Evolutionary conservation across 2,113 vertebrate genomes (phyloP), one percentile per base, ranked within the genome.

Genomic region (Chrysochloris asiatica): DNA sequence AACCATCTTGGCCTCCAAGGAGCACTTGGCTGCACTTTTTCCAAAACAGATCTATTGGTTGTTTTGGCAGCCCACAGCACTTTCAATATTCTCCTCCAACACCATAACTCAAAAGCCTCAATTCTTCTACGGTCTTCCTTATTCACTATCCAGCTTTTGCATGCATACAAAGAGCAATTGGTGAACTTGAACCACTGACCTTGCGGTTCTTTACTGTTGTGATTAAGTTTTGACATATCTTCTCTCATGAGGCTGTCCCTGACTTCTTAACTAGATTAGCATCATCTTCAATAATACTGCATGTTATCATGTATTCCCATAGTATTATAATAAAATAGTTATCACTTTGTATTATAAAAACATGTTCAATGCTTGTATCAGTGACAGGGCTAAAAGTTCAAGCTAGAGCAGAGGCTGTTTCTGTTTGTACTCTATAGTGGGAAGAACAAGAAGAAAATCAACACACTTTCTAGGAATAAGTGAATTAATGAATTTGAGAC

Each of bases 221-320:
- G n/a, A n/a, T n/a, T n/a, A n/a, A n/a, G n/a, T n/a, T 47, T 80
- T 72, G 13, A 56, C 13, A 26, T 47, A 92, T 21, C 47, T 41
- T 82, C 56, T 79, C 16, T 21, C 47, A 36, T 47, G 77, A 89
- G 17, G 6, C 17, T 59, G 19, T 73, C 13, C 86, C 47, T 82
- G 63, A 67, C 56, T 13, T 30, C 13, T 76, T 54, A 84, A 45
- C 4, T 16, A 48, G 17, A 63, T 81, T 85, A 90, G 28, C 8
- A 75, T 52, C 91, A 77, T 90, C 79, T 69, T 14, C n/a, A 63
- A 7, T 88, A 59, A 38, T 85, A 77, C 12, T n/a, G n/a, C n/a
- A 33, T 26, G 65, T 47, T 77, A 61, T 0, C 0, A 0, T n/a
- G n/a, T 63, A 45, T 79, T 59, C 19, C 54, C 6, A 71, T 52